These are phyloP conservation scores for Aleiodes sp. DNA, from an alignment of 1,140 invertebrate genomes.

Conservation along the genomic window DNA sequence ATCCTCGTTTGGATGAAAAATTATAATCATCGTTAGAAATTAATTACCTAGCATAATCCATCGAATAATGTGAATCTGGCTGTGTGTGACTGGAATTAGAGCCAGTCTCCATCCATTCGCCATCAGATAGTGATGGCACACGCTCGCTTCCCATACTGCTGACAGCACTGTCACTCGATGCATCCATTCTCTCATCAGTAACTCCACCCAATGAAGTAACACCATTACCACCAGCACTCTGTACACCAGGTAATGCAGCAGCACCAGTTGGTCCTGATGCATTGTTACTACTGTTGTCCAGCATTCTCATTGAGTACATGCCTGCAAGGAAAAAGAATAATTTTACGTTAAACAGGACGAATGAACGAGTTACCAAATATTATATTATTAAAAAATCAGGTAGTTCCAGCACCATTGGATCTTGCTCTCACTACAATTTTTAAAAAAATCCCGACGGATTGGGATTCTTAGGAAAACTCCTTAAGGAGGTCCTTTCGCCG, in stretches of 20 bases:
- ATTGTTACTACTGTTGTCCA: constrained; percentile 72
- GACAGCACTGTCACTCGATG: constrained; percentile 86
- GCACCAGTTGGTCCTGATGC: constrained; percentile 58
- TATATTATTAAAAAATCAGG: no score
- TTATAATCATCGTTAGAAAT: no score
- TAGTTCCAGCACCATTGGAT: no score
- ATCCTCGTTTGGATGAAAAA: no score
- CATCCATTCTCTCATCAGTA: constrained; percentile 77
- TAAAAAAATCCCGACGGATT: no score
- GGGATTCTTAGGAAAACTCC: no score
- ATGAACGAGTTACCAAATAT: no score
- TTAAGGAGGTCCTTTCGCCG: no score
- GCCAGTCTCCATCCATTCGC: constrained; percentile 88
- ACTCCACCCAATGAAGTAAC: constrained; percentile 48
- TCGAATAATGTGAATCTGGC: constrained; percentile 69
- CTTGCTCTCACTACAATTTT: no score
- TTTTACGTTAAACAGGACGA: constrained; percentile 2
- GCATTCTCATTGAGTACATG: constrained; percentile 86
- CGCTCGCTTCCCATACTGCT: constrained; percentile 91
- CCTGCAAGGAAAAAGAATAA: constrained; percentile 67
- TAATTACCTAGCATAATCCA: constrained; percentile 64
- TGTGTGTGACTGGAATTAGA: constrained; percentile 81
- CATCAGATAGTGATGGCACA: constrained; percentile 86
- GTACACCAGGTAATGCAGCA: constrained; percentile 57
- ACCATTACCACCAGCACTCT: constrained; percentile 47